Base-by-base conservation (phyloP, 2,797 vertebrate species). In the Spinibarbus caldwelli region DNA sequence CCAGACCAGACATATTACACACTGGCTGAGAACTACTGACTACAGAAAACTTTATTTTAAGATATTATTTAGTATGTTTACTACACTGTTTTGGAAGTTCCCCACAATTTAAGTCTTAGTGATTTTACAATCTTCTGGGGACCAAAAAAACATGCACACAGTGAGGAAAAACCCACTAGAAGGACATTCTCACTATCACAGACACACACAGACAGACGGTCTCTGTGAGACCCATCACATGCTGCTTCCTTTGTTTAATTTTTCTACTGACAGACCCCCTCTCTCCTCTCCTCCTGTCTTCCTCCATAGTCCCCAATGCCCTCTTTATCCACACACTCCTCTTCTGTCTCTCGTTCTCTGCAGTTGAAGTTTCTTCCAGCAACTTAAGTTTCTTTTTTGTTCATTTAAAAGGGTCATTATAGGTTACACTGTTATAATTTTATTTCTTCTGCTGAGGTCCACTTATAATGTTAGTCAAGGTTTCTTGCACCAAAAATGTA, bases 201-300 rank as follows among this genome's bases (percentile, higher is more conserved):
- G 19, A 52, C 64, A 70, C 19, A 70, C 31, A 77, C 62, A 47
- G 34, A 52, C 52, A 64, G 17, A 75, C 43, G 12, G 43, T 52
- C 73, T 59, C 75, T 71, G 49, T 73, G 77, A 84, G 82, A 64
- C 19, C 41, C 86, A 57, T 67, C 49, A 43, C 82, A 81, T 71
- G 82, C 83, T 75, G 78, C 66, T 87, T 77, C 82, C 86, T 87
- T 80, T 68, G 62, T 75, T 71, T 80, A 87, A 86, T 73, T 87
- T 73, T 85, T 85, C 64, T 81, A 45, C 82, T 41, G 49, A 64
- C 31, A 68, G 62, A 76, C 66, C 34, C 82, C 57, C 52, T 83
- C 78, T 64, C 15, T 78, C 12, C 68, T 83, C 43, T 80, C 43
- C 52, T 85, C 43, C 62, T 59, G 78, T 72, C 82, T 80, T 75